Percentiles rank a stretch among this genome's conserved stretches.
These are phyloP conservation scores for Neuroscelio doddi DNA, from an alignment of 2,888 invertebrate genomes.

Conservation along the genomic window DNA sequence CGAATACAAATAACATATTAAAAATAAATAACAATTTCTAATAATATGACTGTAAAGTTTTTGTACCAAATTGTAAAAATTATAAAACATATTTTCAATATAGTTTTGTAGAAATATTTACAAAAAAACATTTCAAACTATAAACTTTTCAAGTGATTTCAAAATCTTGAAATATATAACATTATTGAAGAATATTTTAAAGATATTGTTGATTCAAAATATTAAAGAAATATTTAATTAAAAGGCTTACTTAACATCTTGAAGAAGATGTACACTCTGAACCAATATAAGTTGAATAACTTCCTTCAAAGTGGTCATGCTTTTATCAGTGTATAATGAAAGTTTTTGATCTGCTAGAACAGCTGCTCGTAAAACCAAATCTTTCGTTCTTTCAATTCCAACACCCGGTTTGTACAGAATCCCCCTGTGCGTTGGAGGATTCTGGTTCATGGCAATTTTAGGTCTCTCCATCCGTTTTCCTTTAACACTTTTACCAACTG, in stretches of 20 bases:
- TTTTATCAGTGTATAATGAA: conserved; percentile 82
- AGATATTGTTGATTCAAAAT: background rate
- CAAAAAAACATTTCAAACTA: no score
- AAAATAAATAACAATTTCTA: no score
- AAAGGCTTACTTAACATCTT: conserved; percentile 73
- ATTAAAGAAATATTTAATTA: conserved; percentile 61
- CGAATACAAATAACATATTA: no score
- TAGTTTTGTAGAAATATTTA: no score
- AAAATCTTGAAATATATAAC: no score
- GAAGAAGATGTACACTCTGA: conserved; percentile 78
- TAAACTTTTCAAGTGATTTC: no score
- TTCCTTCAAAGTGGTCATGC: conserved; percentile 80
- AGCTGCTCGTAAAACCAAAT: conserved; percentile 77
- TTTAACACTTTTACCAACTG: conserved; percentile 44
- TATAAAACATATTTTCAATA: no score
- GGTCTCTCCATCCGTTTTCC: conserved; percentile 73
- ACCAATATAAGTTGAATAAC: conserved; percentile 79
- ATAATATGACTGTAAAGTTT: no score
- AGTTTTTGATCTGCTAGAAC: conserved; percentile 82
- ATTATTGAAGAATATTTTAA: no score
- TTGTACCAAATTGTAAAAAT: no score
- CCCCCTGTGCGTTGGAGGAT: conserved; percentile 76
- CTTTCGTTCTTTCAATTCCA: conserved; percentile 76
- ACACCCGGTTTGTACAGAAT: conserved; percentile 73
- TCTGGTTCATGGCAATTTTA: conserved; percentile 69